Conservation (phyloP, 2,797 vertebrate species). For the Halcyon smyrnensis region DNA sequence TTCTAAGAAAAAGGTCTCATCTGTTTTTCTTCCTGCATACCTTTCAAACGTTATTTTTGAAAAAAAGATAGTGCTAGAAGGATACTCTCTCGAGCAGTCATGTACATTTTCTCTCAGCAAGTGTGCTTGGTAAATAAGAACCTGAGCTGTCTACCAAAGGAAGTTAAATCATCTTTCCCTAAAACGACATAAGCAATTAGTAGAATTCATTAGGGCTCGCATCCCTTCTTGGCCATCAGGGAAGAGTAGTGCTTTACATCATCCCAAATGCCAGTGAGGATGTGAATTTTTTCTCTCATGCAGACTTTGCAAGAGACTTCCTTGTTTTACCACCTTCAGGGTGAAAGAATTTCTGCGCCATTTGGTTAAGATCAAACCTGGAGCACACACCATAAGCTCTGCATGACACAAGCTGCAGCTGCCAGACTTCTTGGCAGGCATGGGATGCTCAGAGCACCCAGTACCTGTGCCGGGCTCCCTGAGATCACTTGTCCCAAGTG, state of each 20-base stretch:
- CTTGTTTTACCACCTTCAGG: neutral
- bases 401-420: rapidly evolving
- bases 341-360: neutral
- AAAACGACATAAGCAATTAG: neutral
- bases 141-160: neutral
- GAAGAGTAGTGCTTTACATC: neutral
- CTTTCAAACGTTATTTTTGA: neutral
- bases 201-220: neutral
- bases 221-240: neutral
- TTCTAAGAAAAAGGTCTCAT: neutral
- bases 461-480: neutral
- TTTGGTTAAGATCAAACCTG: neutral
- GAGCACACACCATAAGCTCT: neutral
- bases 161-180: neutral
- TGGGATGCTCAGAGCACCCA: neutral
- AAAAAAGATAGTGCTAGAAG: neutral
- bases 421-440: neutral
- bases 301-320: neutral
- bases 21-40: neutral
- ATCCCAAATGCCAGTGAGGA: neutral
- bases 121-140: neutral
- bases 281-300: neutral
- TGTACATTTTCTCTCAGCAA: neutral
- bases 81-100: neutral
- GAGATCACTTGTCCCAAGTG: neutral